A percentile compares a stretch with the other conserved stretches of the same genome.
Evolutionary conservation across 2,113 vertebrate genomes (phyloP).

Genomic region (Eulemur rufifrons): DNA sequence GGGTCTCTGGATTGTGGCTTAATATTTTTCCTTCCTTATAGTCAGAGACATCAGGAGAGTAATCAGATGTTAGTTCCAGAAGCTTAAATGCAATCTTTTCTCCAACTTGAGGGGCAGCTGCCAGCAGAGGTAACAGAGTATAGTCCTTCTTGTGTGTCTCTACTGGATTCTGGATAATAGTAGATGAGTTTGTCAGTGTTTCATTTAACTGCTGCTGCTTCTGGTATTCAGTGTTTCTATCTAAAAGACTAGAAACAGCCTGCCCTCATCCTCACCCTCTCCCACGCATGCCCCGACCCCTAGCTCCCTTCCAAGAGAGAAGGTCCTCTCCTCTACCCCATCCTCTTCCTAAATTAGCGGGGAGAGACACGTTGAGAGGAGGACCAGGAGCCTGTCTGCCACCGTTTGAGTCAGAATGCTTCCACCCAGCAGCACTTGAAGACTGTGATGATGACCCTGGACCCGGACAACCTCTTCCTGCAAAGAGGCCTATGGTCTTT

Average conservation of each 20-base stretch:
- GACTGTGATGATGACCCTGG: neutral
- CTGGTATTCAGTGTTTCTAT: slow-evolving; percentile 74
- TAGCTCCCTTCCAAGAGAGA: slow-evolving; percentile 76
- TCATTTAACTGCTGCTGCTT: slow-evolving; percentile 85
- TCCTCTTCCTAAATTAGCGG: slow-evolving; percentile 73
- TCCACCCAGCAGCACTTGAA: neutral
- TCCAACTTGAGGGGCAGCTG: slow-evolving; percentile 92
- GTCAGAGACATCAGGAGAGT: slow-evolving; percentile 94
- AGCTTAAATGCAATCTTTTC: slow-evolving; percentile 97
- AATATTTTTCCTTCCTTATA: slow-evolving; percentile 96
- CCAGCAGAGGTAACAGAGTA: slow-evolving; percentile 90
- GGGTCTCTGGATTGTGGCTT: slow-evolving; percentile 88
- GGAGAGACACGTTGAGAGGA: slow-evolving; percentile 18
- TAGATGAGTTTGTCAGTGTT: slow-evolving; percentile 82
- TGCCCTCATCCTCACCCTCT: slow-evolving; percentile 77
- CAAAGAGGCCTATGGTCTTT: slow-evolving; percentile 8
- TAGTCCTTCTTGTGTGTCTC: slow-evolving; percentile 87
- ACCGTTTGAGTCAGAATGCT: neutral
- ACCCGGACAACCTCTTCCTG: neutral
- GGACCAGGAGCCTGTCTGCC: slow-evolving; percentile 52
- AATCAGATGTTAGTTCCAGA: slow-evolving; percentile 94
- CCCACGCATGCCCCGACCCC: slow-evolving; percentile 79
- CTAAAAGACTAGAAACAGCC: slow-evolving; percentile 70
- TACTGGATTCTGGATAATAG: slow-evolving; percentile 88
- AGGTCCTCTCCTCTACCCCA: slow-evolving; percentile 78